Base-by-base conservation (phyloP, 2,888 invertebrate genomes). In the Trissolcus brochymenae region DNA sequence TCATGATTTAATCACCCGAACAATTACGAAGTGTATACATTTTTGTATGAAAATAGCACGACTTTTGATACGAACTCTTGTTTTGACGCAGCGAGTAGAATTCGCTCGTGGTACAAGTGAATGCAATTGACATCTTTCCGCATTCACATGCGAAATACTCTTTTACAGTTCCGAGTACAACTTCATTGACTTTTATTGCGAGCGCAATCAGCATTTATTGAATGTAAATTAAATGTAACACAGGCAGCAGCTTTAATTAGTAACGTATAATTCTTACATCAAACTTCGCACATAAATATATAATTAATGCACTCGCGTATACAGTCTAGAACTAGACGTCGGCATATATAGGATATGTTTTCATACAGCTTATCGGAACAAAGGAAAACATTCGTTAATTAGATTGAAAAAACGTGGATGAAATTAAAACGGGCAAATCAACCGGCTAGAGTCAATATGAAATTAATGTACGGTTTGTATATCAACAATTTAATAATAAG, bases 341-440 rank as follows among this genome's bases (percentile, higher is more conserved):
- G 16, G 6, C 35, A 35, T 41, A 35, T n/a, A n/a, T n/a, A n/a
- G n/a, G 53, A 54, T 19, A 25, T 17, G n/a, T 40, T 73, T 66
- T 64, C 35, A 65, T 65, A 11, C 35, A 16, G 56, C 73, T 66
- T 51, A 56, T 66, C 66, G 56, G 56, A 73, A 73, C 73, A 73
- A 66, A 61, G 61, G 50, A 73, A 73, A 41, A n/a, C 29, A 66
- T 56, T 66, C 73, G 40, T 73, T 55, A 60, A 66, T 66, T 73
- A 73, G 50, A 61, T 49, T 72, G 41, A 73, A 56, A 66, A 72
- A 55, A 16, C 6, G 51, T 19, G 41, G 16, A 25, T 3, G 41
- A 29, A 54, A 40, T 65, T 55, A 54, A 73, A 73, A 65, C 19
- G 54, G 64, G 59, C 17, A 41, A 40, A 60, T 50, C 57, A 55